Evolutionary conservation across 2,888 invertebrate species (phyloP), one percentile per base, ranked within the genome.

Genomic region (Altica lythri): DNA sequence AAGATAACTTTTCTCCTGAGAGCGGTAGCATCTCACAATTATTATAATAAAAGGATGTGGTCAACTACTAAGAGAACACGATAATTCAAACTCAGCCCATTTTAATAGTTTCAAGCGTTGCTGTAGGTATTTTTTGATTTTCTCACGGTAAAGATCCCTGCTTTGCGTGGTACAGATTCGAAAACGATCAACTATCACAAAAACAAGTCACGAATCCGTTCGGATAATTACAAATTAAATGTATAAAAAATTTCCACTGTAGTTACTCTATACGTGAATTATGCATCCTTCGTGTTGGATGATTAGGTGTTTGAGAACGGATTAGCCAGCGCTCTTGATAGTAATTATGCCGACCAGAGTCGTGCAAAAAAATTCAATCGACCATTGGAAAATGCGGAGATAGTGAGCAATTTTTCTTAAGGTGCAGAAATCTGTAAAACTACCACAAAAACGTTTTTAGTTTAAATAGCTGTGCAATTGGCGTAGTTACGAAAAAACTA

Each of bases 201-300:
- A 51, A 53, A 53, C 62, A 40, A 60, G 66, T 66, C 66, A 66
- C 66, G 66, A 64, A 66, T 56, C 40, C 45, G 45, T 57, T 49
- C 52, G 56, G 59, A 62, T 63, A 60, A 66, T 66, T 64, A 60
- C 54, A 56, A 64, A 63, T 46, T 46, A 46, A 46, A 19, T 35
- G 12, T 16, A 46, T 35, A 60, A 57, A 55, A 54, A 56, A 43
- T 37, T 48, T 49, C 47, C 55, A 56, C 55, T 56, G 48, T 52
- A 44, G 47, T 52, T 52, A 52, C 57, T 44, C 49, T 16, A 3
- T 8, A 27, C 14, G 59, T 60, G 59, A 54, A 55, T 55, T 57
- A 55, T 60, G 57, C 52, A 57, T 57, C 45, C 54, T 38, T 18
- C 12, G 3, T 30, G 10, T 12, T 27, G 32, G 44, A 44, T 44